Percentiles rank a stretch among this genome's conserved stretches.
These are phyloP conservation scores for Hymenochirus boettgeri DNA, from an alignment of 2,113 vertebrate species.

Conservation along the genomic window DNA sequence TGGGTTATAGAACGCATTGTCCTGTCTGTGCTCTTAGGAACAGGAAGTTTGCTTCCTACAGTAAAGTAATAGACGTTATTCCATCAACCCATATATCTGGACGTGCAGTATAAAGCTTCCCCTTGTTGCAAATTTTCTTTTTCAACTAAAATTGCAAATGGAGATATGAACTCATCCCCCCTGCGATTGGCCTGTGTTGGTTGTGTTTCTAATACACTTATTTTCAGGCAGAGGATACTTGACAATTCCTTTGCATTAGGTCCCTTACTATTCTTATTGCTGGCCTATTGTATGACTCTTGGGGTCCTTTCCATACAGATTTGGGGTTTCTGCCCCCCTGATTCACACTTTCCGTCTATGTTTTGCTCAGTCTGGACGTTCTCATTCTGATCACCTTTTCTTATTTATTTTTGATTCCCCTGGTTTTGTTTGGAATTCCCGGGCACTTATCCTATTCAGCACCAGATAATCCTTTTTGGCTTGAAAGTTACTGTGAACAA, in stretches of 20 bases:
- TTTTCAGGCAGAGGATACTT: neutral
- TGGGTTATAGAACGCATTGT: too few relatives aligned
- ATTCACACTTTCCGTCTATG: neutral
- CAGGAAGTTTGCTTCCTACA: too few relatives aligned
- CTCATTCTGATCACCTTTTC: constrained; percentile 9
- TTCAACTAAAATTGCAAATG: neutral
- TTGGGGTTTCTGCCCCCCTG: neutral
- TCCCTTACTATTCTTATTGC: neutral
- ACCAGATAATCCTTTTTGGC: neutral
- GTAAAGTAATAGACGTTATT: too few relatives aligned
- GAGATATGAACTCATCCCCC: neutral
- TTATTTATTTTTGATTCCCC: constrained; percentile 1
- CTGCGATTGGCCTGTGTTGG: neutral
- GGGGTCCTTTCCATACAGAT: neutral
- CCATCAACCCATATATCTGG: too few relatives aligned
- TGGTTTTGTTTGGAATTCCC: constrained; percentile 2
- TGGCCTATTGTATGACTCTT: constrained; percentile 1
- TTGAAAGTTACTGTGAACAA: neutral
- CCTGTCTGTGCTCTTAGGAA: too few relatives aligned
- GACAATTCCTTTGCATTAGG: neutral
- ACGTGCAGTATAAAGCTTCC: too few relatives aligned
- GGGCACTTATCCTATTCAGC: neutral
- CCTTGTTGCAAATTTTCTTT: too few relatives aligned
- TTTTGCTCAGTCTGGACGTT: neutral
- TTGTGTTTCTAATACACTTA: neutral